These are phyloP conservation scores for Branchipolynoe longqiensis DNA, from an alignment of 2,888 invertebrate genomes.

Conservation along the genomic window DNA sequence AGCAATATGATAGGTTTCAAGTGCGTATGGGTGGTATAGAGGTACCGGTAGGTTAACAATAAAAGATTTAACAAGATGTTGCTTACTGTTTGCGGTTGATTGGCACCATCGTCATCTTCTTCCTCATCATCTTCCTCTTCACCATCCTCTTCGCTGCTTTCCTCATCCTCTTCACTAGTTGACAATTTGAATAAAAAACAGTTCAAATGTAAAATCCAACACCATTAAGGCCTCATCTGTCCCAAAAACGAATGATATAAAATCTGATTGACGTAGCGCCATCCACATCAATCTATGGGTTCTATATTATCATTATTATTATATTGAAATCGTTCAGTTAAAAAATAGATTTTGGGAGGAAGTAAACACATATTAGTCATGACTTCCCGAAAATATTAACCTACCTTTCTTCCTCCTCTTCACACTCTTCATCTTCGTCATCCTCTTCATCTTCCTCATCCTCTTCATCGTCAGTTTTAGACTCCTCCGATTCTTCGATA, in stretches of 20 bases:
- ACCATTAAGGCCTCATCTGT: too few relatives aligned
- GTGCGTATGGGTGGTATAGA: too few relatives aligned
- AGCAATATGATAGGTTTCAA: too few relatives aligned
- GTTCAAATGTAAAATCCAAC: too few relatives aligned
- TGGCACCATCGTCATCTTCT: not conserved
- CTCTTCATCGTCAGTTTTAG: conserved; percentile 1
- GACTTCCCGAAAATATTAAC: not conserved
- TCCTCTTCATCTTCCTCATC: conserved; percentile 67
- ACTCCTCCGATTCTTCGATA: not conserved
- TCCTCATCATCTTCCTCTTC: conserved; percentile 46
- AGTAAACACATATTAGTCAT: not conserved
- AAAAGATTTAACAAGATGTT: too few relatives aligned
- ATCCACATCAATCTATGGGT: too few relatives aligned
- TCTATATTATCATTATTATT: too few relatives aligned
- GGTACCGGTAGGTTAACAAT: too few relatives aligned
- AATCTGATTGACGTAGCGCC: too few relatives aligned
- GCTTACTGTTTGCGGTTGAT: not conserved
- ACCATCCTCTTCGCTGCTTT: conserved; percentile 5
- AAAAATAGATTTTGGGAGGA: not conserved
- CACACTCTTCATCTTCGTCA: conserved; percentile 67
- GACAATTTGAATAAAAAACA: too few relatives aligned
- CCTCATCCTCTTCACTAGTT: not conserved
- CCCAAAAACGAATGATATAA: too few relatives aligned
- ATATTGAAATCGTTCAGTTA: too few relatives aligned
- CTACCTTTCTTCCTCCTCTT: conserved; percentile 64